A percentile compares a stretch with the other conserved stretches of the same genome.
Conservation (phyloP, 2,888 invertebrate genomes). For the Himalopsyche tibetana region DNA sequence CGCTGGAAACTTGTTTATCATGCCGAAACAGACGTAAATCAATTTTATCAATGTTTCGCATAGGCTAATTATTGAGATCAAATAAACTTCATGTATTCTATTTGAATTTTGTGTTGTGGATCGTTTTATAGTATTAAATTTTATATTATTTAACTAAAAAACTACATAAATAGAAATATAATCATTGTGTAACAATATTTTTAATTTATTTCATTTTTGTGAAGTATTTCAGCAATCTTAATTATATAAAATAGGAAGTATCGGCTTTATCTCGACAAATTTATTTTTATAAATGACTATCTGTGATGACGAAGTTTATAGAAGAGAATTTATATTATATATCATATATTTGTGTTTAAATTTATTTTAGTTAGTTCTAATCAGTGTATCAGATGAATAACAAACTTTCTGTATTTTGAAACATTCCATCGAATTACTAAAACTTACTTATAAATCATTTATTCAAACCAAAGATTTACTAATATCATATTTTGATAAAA, state of each 20-base stretch:
- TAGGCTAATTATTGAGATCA: background rate
- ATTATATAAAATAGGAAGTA: background rate
- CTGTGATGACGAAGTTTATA: slow-evolving; percentile 1
- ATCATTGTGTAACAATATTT: background rate
- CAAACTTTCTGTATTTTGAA: background rate
- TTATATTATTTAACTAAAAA: background rate
- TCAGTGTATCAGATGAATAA: background rate
- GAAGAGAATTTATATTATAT: background rate
- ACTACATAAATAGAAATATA: background rate
- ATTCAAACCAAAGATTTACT: slow-evolving; percentile 29
- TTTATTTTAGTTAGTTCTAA: slow-evolving; percentile 1
- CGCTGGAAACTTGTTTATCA: background rate
- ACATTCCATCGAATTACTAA: background rate
- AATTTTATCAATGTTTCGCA: background rate
- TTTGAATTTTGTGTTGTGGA: slow-evolving; percentile 11
- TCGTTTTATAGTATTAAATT: background rate
- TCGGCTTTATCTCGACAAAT: slow-evolving; percentile 10
- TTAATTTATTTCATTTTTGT: background rate
- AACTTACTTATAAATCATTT: background rate
- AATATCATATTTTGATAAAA: background rate
- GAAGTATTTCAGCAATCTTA: background rate
- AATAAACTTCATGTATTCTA: slow-evolving; percentile 21
- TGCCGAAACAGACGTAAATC: background rate
- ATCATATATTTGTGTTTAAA: background rate
- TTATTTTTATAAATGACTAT: slow-evolving; percentile 17